phyloP scores from a whole-genome alignment of 2,113 vertebrate genomes.

The Dolichotis patagonum region DNA sequence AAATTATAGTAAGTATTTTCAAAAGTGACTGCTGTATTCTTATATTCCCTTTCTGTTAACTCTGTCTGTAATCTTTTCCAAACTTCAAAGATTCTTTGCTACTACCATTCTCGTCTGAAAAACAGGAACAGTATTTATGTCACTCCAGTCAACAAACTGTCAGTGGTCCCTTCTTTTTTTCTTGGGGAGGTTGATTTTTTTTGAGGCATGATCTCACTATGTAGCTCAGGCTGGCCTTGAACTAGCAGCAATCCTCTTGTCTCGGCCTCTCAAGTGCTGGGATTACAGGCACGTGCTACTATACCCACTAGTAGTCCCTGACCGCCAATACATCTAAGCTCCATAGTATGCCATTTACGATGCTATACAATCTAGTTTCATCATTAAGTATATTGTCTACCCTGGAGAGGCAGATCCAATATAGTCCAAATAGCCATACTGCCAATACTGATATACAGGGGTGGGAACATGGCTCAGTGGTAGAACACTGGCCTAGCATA shows the following conservation, averaged over 20 bases:
- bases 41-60: background rate
- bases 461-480: too few species aligned
- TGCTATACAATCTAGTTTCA: background rate
- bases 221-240: background rate
- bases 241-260: background rate
- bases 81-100: conserved; percentile 37
- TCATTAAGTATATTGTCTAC: background rate
- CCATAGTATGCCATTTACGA: background rate
- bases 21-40: background rate
- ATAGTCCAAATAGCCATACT: background rate
- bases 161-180: background rate
- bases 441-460: too few species aligned
- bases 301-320: background rate
- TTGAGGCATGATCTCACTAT: background rate
- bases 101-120: background rate
- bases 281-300: background rate
- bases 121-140: background rate
- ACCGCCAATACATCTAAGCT: background rate
- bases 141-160: conserved; percentile 34
- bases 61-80: conserved; percentile 43
- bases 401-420: background rate
- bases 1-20: conserved; percentile 16
- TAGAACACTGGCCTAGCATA: too few species aligned
- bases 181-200: background rate
- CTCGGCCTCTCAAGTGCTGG: background rate